Base-by-base conservation (phyloP, 2,113 vertebrate species). In the Siniperca knerii region DNA sequence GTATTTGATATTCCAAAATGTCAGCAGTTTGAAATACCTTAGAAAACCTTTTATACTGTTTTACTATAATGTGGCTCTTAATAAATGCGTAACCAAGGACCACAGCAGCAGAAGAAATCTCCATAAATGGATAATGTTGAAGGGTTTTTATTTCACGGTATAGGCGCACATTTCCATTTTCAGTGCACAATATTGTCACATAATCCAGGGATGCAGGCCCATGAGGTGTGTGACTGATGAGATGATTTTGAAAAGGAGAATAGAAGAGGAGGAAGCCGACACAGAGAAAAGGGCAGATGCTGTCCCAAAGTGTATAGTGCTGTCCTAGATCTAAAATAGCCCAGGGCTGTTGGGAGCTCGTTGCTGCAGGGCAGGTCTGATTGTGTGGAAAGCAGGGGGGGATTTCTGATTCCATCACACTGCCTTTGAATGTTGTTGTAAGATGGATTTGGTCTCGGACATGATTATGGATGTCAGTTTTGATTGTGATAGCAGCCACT, bases 311-410 rank as follows among this genome's bases (percentile, higher is more conserved):
- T 79, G 90, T 77, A 80, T 77, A 65, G 75, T 72, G 68, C 90
- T 91, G 93, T 87, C 94, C 93, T 92, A 91, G 83, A 94, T 94
- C 85, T 81, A 87, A 94, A 95, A 94, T 94, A 93, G 86, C 93
- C 89, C 74, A 52, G 77, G 77, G 90, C 82, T 61, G 90, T 71
- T 71, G 40, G 79, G 71, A 85, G 81, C 72, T 54, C 29, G 23
- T 75, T 58, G 73, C 86, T 93, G 54, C 64, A 61, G 92, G 86
- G 83, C 84, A 90, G 81, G 77, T 88, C 78, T 87, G 85, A 91
- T 86, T 85, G 77, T 85, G 76, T 79, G 15, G 44, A 68, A 29
- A 62, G 65, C 16, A 23, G 18, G 6, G n/a, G n/a, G 54, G 64
- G 58, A 20, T 73, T 76, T 79, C 44, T 85, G 86, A 90, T 82